Conservation (phyloP, 2,113 vertebrate species). For the Mionectes macconnelli region DNA sequence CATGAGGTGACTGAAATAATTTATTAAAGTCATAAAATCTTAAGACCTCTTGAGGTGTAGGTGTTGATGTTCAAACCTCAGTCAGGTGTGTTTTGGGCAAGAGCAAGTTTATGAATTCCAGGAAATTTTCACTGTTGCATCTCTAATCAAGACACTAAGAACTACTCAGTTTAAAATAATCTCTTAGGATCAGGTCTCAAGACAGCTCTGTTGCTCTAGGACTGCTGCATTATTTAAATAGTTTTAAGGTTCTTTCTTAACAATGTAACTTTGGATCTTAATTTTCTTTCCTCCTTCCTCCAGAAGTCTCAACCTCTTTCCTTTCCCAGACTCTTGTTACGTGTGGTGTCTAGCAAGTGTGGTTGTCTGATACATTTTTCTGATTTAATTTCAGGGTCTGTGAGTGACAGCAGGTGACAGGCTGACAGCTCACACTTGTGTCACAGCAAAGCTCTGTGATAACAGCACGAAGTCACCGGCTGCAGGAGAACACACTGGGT, state of each 20-base stretch:
- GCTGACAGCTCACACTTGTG: background rate
- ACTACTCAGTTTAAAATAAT: background rate
- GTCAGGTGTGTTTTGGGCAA: background rate
- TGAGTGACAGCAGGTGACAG: conserved; percentile 54
- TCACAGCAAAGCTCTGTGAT: background rate
- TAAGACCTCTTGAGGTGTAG: background rate
- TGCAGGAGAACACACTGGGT: background rate
- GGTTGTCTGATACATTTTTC: background rate
- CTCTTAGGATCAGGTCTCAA: background rate
- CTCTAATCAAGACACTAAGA: background rate
- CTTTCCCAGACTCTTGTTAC: background rate
- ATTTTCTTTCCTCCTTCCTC: background rate
- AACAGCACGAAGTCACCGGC: conserved; percentile 19
- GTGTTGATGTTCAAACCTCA: background rate
- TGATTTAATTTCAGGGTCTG: conserved; percentile 52
- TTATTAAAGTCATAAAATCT: background rate
- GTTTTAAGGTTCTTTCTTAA: background rate
- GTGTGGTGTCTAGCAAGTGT: background rate
- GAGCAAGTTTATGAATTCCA: background rate
- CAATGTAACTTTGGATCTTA: background rate
- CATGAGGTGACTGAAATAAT: background rate
- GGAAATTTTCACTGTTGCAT: background rate
- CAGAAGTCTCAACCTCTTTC: background rate
- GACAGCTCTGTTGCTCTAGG: background rate
- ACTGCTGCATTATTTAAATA: background rate